Evolutionary conservation across 2,113 vertebrate genomes (phyloP).

Genomic region (Grallaria varia): DNA sequence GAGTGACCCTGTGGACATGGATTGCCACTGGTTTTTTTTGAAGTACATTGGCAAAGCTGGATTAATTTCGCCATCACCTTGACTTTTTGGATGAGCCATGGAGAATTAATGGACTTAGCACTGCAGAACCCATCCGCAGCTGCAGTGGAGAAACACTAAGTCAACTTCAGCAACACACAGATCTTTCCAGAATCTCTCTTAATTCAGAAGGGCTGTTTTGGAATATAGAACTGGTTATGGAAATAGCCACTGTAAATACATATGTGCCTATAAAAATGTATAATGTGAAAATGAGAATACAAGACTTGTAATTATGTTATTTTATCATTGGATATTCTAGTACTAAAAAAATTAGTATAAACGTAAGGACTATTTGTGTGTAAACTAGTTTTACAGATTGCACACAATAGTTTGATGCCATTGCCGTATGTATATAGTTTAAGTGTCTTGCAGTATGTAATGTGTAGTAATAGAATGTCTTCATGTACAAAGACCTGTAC

Average conservation of each 20-base stretch:
- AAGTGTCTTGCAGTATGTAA: not conserved
- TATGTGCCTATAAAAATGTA: conserved; percentile 48
- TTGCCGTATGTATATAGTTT: not conserved
- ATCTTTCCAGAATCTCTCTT: conserved; percentile 2
- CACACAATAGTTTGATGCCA: fast-evolving
- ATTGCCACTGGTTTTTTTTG: conserved; percentile 20
- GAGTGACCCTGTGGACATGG: not conserved
- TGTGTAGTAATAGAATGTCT: not conserved
- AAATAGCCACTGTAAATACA: conserved; percentile 32
- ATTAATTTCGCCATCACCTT: not conserved
- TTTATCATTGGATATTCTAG: not conserved
- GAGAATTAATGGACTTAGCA: not conserved
- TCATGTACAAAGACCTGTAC: not conserved
- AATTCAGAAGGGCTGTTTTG: conserved; percentile 45
- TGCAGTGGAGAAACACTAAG: not conserved
- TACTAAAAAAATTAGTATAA: not conserved
- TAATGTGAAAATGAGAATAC: not conserved
- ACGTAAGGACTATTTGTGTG: not conserved
- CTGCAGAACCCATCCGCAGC: not conserved
- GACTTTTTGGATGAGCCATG: not conserved
- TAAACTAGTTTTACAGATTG: not conserved
- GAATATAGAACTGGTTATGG: not conserved
- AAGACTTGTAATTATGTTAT: not conserved
- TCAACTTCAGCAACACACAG: not conserved
- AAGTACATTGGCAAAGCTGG: conserved; percentile 35